Evolutionary conservation across 2,113 vertebrate genomes (phyloP), one percentile per base, ranked within the genome.

Genomic region (Spilogale gracilis): DNA sequence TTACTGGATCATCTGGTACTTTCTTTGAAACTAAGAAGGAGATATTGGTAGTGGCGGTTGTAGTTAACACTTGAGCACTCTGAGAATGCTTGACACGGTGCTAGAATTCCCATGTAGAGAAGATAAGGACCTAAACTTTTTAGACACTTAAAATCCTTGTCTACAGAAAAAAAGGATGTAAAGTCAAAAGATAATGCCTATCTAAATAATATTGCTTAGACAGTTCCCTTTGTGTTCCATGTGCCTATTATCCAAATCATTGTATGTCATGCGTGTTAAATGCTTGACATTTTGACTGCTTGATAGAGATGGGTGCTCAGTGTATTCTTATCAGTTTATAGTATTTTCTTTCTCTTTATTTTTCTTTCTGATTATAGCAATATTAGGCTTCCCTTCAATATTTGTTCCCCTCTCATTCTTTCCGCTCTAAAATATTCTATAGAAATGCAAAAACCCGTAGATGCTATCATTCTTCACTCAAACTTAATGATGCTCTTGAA

Each of bases 301-400:
- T 79, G 18, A n/a, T 78, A 38, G 79, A 80, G 32, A n/a, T 63
- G 81, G 52, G 14, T 95, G 16, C 90, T 91, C 38, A 87, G 27
- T 80, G 25, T 54, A 20, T 54, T 96, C 56, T 87, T 85, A 58
- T 14, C 25, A 95, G 48, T 89, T 79, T 71, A 82, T 89, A 83
- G 74, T 82, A 7, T 81, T 96, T 87, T 80, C n/a, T 90, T 90
- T 93, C 21, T 95, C 21, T 50, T 83, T 80, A 25, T 60, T 88
- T 98, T 94, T 80, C 50, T 80, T 89, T 95, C 18, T 81, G 43
- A 86, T 87, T 89, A 48, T 83, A 58, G 63, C 50, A 96, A 25
- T 83, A 96, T 90, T 88, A 89, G 32, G 32, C 43, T 95, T 71
- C n/a, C 32, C 32, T 92, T 94, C 95, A 43, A 1, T 94, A 73